A percentile compares a stretch with the other conserved stretches of the same genome.
Evolutionary conservation across 2,888 invertebrate species (phyloP).

Genomic region (Calliphora vomitoria): DNA sequence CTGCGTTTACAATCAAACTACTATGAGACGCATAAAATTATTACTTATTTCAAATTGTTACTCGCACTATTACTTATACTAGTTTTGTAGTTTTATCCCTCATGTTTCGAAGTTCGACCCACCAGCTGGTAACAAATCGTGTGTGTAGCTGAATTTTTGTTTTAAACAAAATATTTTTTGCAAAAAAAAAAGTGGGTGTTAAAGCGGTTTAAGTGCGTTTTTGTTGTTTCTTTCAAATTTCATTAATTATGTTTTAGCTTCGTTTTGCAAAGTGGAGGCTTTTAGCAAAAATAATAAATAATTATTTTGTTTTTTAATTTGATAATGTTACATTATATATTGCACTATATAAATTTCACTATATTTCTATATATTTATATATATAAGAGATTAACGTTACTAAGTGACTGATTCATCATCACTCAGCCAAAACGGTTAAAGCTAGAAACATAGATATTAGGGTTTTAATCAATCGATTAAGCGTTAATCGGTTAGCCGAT

Average conservation of each 20-base stretch:
- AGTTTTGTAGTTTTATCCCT: neutral
- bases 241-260: conserved; percentile 11
- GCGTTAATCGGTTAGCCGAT: too few species aligned
- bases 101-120: conserved; percentile 4
- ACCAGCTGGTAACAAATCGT: neutral
- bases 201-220: conserved; percentile 53
- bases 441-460: too few species aligned
- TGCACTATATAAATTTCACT: too few species aligned
- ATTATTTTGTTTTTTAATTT: too few species aligned
- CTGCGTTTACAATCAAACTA: conserved; percentile 30
- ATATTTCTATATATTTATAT: too few species aligned
- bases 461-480: too few species aligned
- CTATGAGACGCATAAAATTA: conserved; percentile 38
- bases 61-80: conserved; percentile 1
- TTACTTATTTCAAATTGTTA: neutral
- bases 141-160: neutral
- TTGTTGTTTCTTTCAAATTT: conserved; percentile 31
- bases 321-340: too few species aligned
- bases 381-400: too few species aligned
- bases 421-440: too few species aligned
- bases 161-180: neutral
- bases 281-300: neutral
- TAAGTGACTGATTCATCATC: too few species aligned
- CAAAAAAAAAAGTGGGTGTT: conserved; percentile 58
- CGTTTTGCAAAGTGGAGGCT: neutral